Evolutionary conservation across 2,888 invertebrate genomes (phyloP).

Genomic region (Colletes collaris): DNA sequence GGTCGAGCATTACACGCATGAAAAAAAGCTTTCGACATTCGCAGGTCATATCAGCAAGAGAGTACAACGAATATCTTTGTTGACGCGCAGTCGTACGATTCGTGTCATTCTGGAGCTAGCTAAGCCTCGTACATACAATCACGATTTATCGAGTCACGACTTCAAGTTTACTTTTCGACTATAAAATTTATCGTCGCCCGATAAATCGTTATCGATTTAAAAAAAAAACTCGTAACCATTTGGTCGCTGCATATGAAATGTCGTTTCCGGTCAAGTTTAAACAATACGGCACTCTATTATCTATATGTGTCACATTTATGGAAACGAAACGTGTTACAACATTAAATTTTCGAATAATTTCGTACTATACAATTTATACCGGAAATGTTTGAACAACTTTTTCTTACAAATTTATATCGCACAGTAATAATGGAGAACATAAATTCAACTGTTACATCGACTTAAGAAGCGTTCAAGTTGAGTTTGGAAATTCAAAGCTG

Average conservation of each 20-base stretch:
- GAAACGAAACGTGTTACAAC: too few relatives aligned
- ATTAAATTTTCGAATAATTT: too few relatives aligned
- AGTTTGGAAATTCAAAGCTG: not conserved
- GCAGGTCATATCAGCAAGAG: slow-evolving; percentile 2
- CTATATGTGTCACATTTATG: too few relatives aligned
- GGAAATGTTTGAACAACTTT: too few relatives aligned
- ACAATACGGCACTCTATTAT: too few relatives aligned
- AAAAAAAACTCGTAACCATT: not conserved
- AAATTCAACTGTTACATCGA: too few relatives aligned
- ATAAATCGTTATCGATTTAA: slow-evolving; percentile 38
- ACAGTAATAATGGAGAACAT: too few relatives aligned
- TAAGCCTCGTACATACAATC: slow-evolving; percentile 31
- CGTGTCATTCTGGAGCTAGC: slow-evolving; percentile 8
- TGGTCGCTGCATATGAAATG: not conserved
- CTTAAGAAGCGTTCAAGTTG: too few relatives aligned
- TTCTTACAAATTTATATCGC: too few relatives aligned
- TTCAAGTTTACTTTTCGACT: slow-evolving; percentile 27
- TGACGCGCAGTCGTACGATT: slow-evolving; percentile 12
- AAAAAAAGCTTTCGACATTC: slow-evolving; percentile 3
- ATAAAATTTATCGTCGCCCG: slow-evolving; percentile 37
- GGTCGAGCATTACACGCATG: too few relatives aligned
- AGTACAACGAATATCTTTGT: slow-evolving; percentile 42
- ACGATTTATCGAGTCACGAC: slow-evolving; percentile 35
- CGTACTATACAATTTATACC: too few relatives aligned
- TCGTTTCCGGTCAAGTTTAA: not conserved